phyloP scores from a whole-genome alignment of 2,888 invertebrate genomes.

The Resseliella maxima region DNA sequence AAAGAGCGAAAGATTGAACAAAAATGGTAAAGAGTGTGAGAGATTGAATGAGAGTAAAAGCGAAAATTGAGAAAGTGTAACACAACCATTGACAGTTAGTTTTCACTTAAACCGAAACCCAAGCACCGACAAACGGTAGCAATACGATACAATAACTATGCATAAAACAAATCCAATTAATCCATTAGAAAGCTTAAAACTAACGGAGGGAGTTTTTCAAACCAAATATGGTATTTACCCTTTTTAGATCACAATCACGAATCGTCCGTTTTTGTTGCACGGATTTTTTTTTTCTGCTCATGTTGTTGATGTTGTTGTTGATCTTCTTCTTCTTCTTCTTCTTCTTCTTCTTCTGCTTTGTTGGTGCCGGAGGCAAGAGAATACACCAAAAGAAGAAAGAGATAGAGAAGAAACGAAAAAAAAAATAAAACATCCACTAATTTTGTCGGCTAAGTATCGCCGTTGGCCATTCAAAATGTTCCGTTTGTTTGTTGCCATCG shows the following conservation, averaged over 20 bases:
- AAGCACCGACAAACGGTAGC: background rate
- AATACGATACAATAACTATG: conserved; percentile 27
- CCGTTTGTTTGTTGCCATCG: background rate
- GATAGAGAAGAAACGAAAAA: background rate
- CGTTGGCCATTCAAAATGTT: conserved; percentile 27
- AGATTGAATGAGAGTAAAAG: no score
- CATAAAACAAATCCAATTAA: conserved; percentile 51
- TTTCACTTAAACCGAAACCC: background rate
- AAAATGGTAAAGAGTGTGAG: no score
- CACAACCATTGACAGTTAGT: background rate
- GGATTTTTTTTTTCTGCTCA: background rate
- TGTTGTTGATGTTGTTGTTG: no score
- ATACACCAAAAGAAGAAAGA: background rate
- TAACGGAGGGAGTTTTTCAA: conserved; percentile 7
- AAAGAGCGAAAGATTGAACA: no score
- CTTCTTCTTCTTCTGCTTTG: no score
- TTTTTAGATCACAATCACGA: conserved; percentile 9
- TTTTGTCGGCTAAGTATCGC: conserved; percentile 28
- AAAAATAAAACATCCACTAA: conserved; percentile 12
- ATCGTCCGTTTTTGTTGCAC: background rate
- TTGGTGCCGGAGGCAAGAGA: background rate
- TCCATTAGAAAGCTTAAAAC: conserved; percentile 47
- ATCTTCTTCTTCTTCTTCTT: no score
- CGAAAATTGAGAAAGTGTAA: background rate
- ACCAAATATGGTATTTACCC: background rate